Evolutionary conservation across 2,113 vertebrate species (phyloP).

Genomic region (Halcyon senegalensis): DNA sequence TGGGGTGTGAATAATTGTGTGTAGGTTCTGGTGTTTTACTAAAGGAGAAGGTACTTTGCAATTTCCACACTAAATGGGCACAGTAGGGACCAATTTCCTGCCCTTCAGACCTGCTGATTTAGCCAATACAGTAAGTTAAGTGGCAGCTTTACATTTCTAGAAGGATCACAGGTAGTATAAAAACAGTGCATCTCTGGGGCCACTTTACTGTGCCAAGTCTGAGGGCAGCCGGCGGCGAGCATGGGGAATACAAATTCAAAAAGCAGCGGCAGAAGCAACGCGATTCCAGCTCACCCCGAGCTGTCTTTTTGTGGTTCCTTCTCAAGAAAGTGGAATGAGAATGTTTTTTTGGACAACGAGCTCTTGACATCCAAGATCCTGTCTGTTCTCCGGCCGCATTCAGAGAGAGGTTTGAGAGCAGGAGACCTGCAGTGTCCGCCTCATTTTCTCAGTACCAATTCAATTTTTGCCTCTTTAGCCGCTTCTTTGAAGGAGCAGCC

Average conservation of each 20-base stretch:
- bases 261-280: slow-evolving; percentile 33
- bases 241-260: slow-evolving; percentile 77
- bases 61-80: slow-evolving; percentile 69
- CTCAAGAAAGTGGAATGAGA: slow-evolving; percentile 76
- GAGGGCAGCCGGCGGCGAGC: slow-evolving; percentile 32
- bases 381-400: slow-evolving; percentile 70
- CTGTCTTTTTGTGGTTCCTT: slow-evolving; percentile 75
- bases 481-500: slow-evolving; percentile 80
- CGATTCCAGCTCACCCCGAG: slow-evolving; percentile 47
- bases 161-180: slow-evolving; percentile 75
- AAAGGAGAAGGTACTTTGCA: slow-evolving; percentile 65
- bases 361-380: slow-evolving; percentile 82
- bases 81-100: slow-evolving; percentile 79
- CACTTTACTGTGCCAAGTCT: slow-evolving; percentile 21
- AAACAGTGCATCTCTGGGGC: slow-evolving; percentile 53
- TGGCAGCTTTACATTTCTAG: slow-evolving; percentile 75
- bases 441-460: slow-evolving; percentile 75
- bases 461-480: slow-evolving; percentile 77
- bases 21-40: slow-evolving; percentile 62
- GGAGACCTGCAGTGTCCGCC: slow-evolving; percentile 66
- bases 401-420: slow-evolving; percentile 43
- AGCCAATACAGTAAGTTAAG: slow-evolving; percentile 75
- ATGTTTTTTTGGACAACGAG: slow-evolving; percentile 83
- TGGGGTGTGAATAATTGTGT: slow-evolving; percentile 48
- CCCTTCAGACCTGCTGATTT: slow-evolving; percentile 69